phyloP scores from a whole-genome alignment of 2,888 invertebrate genomes.

The Lamellibrachia columna region DNA sequence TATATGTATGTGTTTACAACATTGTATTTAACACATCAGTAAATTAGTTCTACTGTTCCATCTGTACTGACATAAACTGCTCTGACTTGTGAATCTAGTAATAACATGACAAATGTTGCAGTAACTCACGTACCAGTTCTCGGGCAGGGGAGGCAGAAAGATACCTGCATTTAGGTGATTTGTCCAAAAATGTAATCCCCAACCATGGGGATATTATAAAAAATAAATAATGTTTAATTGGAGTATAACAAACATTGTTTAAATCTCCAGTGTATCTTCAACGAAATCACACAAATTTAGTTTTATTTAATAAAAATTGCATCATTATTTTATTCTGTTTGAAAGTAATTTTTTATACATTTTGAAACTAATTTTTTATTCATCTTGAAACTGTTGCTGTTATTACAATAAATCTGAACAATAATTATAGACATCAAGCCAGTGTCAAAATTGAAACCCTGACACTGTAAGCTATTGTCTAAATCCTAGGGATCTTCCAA shows the following conservation, averaged over 20 bases:
- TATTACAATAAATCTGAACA: neutral
- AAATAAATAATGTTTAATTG: neutral
- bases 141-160: neutral
- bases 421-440: neutral
- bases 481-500: neutral
- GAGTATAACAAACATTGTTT: neutral
- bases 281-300: neutral
- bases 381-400: neutral
- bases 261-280: neutral
- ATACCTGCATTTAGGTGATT: neutral
- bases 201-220: neutral
- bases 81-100: neutral
- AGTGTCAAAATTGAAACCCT: neutral
- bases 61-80: no score
- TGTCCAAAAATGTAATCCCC: neutral
- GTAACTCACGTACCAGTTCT: neutral
- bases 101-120: neutral
- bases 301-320: neutral
- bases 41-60: neutral
- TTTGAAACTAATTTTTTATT: neutral
- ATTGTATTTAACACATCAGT: neutral
- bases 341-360: neutral
- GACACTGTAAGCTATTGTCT: neutral
- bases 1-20: neutral
- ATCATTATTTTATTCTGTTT: neutral